These are phyloP conservation scores for Rhynchonycteris naso DNA, from an alignment of 2,797 vertebrate genomes.

Conservation along the genomic window DNA sequence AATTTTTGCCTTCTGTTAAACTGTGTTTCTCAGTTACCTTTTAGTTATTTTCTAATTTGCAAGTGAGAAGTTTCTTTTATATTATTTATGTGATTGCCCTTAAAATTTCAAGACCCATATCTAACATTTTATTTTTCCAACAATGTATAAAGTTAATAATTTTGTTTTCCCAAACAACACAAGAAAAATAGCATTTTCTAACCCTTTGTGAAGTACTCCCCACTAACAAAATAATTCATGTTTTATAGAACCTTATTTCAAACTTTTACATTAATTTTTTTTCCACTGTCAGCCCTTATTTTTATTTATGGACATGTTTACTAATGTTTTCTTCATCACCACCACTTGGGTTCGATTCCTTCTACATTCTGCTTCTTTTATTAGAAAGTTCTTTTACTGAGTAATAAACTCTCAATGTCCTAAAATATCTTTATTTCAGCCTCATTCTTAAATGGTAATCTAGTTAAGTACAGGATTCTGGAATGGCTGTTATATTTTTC, in stretches of 20 bases:
- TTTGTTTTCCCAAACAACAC: background rate
- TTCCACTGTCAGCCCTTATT: background rate
- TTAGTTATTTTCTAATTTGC: background rate
- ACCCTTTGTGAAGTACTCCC: background rate
- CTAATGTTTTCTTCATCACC: background rate
- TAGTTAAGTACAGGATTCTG: background rate
- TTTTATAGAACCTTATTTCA: background rate
- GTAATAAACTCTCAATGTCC: background rate
- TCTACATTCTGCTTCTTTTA: background rate
- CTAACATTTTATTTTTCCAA: background rate
- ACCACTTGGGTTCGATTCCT: background rate
- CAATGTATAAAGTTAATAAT: background rate
- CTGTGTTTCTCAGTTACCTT: background rate
- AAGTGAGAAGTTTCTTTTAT: background rate
- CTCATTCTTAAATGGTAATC: slow-evolving; percentile 7
- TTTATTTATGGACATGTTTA: background rate
- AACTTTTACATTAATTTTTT: background rate
- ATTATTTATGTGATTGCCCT: background rate
- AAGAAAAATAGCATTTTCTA: background rate
- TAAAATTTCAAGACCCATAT: background rate
- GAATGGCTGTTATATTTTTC: background rate
- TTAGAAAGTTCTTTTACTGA: background rate
- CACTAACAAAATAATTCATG: background rate
- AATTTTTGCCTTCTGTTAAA: slow-evolving; percentile 11
- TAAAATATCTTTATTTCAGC: slow-evolving; percentile 3